Base-by-base conservation (phyloP, 2,797 vertebrate genomes). In the Oceanodroma leucorhoa region DNA sequence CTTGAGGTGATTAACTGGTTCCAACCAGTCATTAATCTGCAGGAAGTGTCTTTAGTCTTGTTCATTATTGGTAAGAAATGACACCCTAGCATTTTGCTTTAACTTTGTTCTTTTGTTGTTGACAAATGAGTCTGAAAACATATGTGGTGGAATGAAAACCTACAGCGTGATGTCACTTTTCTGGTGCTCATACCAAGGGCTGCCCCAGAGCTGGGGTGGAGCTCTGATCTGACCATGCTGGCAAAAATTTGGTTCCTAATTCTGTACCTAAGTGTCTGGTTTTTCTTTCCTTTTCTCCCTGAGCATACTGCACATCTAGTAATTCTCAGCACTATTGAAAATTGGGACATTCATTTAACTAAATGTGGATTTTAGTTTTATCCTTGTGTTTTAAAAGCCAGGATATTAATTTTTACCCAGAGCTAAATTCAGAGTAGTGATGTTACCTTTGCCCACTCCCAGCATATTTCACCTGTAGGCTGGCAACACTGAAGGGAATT, bases 1-100 rank as follows among this genome's bases (percentile, higher is more conserved):
- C 75, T 87, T 89, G 86, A 94, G 41, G 91, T 93, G 95, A 97
- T 96, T 95, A 96, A 95, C 91, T 89, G 75, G 14, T 83, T 85
- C 58, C 48, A 93, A 51, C 78, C 41, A 82, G 76, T 82, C 88
- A 95, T 95, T 95, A 94, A 94, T 94, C 91, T 61, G 30, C 81
- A 94, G 92, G 90, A 94, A 58, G 71, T 80, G 67, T 72, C 86
- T 87, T 90, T 57, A 83, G 64, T 43, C 83, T 87, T 93, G 65
- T 86, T 90, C 70, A 36, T 86, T 80, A 81, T 66, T 76, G 70
- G 60, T 67, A 83, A 94, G 73, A 94, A 96, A 96, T 89, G 61
- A 90, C 67, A 96, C 75, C 61, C 80, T 89, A 58, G 57, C 50
- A 84, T 89, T 84, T 88, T 87, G 51, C 73, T 67, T 96, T 83